Conservation (phyloP, 2,888 invertebrate genomes). For the Altica lythri region DNA sequence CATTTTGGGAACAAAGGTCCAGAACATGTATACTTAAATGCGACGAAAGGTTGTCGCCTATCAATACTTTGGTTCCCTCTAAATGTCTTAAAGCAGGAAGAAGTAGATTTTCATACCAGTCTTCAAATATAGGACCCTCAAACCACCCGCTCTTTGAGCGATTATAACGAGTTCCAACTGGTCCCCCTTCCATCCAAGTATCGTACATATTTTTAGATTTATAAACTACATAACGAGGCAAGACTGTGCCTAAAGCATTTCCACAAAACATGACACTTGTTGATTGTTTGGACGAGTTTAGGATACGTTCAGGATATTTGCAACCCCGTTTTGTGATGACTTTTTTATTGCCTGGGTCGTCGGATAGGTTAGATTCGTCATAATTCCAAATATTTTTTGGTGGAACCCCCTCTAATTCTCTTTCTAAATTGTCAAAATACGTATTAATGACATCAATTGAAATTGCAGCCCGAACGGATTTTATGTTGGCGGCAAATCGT, state of each 20-base stretch:
- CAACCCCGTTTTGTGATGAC: conserved; percentile 21
- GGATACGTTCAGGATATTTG: conserved; percentile 1
- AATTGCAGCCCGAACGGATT: conserved; percentile 8
- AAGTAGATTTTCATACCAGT: conserved; percentile 40
- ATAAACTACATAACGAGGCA: conserved; percentile 7
- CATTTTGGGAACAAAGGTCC: conserved; percentile 31
- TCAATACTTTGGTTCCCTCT: conserved; percentile 10
- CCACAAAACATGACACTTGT: conserved; percentile 49
- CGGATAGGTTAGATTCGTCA: not conserved
- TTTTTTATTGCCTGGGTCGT: conserved; percentile 42
- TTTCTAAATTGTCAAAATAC: not conserved
- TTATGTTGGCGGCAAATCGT: not conserved
- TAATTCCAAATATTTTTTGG: not conserved
- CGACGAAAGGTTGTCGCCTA: conserved; percentile 19
- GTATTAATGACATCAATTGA: conserved; percentile 17
- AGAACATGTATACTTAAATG: conserved; percentile 20
- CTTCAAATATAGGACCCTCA: conserved; percentile 37
- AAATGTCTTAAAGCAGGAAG: conserved; percentile 36
- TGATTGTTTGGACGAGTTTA: conserved; percentile 38
- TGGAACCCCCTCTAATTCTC: not conserved
- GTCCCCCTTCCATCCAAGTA: conserved; percentile 32
- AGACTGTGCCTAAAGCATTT: conserved; percentile 2
- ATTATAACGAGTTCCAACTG: conserved; percentile 29
- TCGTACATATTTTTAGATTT: conserved; percentile 14
- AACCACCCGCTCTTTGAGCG: conserved; percentile 31